Evolutionary conservation across 2,797 vertebrate species (phyloP).

Genomic region (Hybognathus amarus): DNA sequence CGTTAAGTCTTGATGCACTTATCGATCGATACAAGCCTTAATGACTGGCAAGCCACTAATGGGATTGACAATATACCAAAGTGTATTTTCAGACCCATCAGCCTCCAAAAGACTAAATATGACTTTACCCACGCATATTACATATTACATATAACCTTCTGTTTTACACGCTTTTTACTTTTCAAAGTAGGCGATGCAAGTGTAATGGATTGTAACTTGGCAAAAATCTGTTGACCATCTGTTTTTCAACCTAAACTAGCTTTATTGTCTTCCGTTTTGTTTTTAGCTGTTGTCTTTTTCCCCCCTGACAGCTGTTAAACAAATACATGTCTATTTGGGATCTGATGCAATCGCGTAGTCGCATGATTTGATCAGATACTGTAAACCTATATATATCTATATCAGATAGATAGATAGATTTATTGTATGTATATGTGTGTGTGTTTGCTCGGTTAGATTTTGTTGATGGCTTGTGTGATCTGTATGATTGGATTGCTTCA

Average conservation of each 20-base stretch:
- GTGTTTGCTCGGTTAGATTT: neutral
- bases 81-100: too few relatives aligned
- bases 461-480: neutral
- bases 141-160: neutral
- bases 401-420: too few relatives aligned
- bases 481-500: neutral
- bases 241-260: neutral
- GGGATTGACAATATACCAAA: neutral
- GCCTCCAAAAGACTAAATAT: neutral
- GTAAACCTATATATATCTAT: too few relatives aligned
- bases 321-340: neutral
- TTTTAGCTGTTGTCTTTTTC: neutral
- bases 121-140: neutral
- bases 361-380: neutral
- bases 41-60: neutral
- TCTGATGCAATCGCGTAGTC: neutral
- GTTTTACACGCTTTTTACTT: neutral
- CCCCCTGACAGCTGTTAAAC: neutral
- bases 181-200: neutral
- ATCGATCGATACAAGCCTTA: neutral
- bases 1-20: neutral
- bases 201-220: too few relatives aligned
- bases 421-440: rapidly evolving
- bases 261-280: neutral
- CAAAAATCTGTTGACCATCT: neutral